Percentiles rank a stretch among this genome's conserved stretches.
Evolutionary conservation across 2,888 invertebrate species (phyloP).

Genomic region (Germaria angustata): DNA sequence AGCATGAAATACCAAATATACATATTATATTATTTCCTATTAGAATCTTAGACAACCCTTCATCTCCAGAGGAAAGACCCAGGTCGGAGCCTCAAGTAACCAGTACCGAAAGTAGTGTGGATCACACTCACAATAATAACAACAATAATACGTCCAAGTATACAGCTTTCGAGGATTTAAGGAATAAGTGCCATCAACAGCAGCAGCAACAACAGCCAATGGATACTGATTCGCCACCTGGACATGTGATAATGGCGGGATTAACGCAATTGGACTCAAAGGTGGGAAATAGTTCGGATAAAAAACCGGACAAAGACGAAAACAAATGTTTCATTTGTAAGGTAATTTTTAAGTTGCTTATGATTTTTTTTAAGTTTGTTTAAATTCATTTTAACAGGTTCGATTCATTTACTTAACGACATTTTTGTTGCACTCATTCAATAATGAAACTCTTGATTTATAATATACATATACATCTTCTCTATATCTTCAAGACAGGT

Average conservation of each 20-base stretch:
- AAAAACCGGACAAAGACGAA: constrained; percentile 81
- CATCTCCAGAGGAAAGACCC: constrained; percentile 77
- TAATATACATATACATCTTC: constrained; percentile 34
- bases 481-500: constrained; percentile 77
- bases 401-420: background rate
- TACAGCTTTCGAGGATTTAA: constrained; percentile 82
- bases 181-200: constrained; percentile 76
- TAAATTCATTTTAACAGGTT: background rate
- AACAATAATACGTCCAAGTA: constrained; percentile 78
- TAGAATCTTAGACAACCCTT: constrained; percentile 75
- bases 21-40: background rate
- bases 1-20: background rate
- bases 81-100: constrained; percentile 79
- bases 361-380: constrained; percentile 33
- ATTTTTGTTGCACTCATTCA: background rate
- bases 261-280: constrained; percentile 79
- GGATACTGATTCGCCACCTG: constrained; percentile 60
- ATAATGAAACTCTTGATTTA: background rate
- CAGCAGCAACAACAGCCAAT: constrained; percentile 59
- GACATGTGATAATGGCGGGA: constrained; percentile 71
- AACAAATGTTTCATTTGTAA: constrained; percentile 88
- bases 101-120: constrained; percentile 78
- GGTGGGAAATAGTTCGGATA: constrained; percentile 80
- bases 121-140: constrained; percentile 73
- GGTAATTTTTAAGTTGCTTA: constrained; percentile 81